Base-by-base conservation (phyloP, 2,888 invertebrate species). In the Macrophya alboannulata region DNA sequence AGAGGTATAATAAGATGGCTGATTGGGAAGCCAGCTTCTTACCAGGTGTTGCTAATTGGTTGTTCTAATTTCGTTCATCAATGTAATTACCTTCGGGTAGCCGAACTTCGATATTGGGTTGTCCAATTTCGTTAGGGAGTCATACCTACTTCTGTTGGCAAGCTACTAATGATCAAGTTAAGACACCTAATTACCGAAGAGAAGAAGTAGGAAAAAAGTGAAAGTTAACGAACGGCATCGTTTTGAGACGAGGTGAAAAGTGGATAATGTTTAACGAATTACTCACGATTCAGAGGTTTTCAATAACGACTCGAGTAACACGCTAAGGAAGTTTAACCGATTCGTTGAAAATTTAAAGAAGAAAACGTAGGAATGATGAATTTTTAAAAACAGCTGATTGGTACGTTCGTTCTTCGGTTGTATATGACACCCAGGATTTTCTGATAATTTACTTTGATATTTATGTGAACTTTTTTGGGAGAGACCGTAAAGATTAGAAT, bases 401-500 rank as follows among this genome's bases (percentile, higher is more conserved):
- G n/a, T 51, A 6, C 17, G 51, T 17, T 51, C 51, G 51, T 51
- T 51, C 1, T n/a, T 51, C 51, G 55, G n/a, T 55, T 68, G n/a
- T n/a, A 15, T 25, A 0, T 31, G 68, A 71, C 15, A 40, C 21
- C 21, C 40, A 15, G 31, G 40, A 71, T 15, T 71, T 71, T 71
- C 71, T 15, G 40, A 71, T 40, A 71, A 21, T 71, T 8, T 17
- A 71, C 71, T 17, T 12, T 25, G 21, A 62, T 12, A 62, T 62
- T 62, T 25, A 25, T 62, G 10, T 6, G 25, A 62, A 62, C 62
- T 25, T 68, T 68, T 12, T 37, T 17, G 15, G 37, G 25, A 68
- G 31, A 68, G 68, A 68, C 37, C 68, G 68, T 68, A 9, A 3
- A 25, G 43, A 74, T 74, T 45, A 43, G 74, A 45, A 74, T 25